Evolutionary conservation across 2,113 vertebrate genomes (phyloP).

Genomic region (Bostrychus sinensis): DNA sequence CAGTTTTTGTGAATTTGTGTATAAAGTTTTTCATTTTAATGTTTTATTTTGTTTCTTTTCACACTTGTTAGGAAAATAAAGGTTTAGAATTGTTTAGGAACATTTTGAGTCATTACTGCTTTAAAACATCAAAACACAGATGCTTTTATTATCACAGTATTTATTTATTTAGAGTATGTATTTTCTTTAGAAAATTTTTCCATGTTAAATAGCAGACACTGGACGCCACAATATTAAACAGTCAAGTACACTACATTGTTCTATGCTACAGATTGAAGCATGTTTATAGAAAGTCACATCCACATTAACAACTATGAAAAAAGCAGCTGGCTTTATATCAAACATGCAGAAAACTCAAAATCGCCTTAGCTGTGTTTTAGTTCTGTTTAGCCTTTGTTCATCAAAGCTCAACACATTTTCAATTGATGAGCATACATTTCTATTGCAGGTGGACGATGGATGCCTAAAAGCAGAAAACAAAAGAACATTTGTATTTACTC

Average conservation of each 20-base stretch:
- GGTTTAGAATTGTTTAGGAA: conserved; percentile 85
- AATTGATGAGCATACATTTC: conserved; percentile 2
- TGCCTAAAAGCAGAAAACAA: background rate
- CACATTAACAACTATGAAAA: conserved; percentile 46
- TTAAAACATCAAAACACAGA: background rate
- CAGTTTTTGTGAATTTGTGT: conserved; percentile 81
- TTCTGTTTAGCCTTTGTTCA: background rate
- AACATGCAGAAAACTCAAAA: conserved; percentile 67
- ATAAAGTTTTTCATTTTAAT: conserved; percentile 83
- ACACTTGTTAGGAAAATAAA: conserved; percentile 87
- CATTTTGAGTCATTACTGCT: conserved; percentile 44
- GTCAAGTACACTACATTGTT: conserved; percentile 45
- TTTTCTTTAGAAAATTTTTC: conserved; percentile 63
- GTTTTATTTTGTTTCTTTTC: conserved; percentile 84
- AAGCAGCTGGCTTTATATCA: conserved; percentile 30
- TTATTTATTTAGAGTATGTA: conserved; percentile 41
- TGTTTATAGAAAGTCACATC: conserved; percentile 57
- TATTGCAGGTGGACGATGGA: background rate
- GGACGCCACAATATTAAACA: conserved; percentile 61
- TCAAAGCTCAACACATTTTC: too few relatives aligned
- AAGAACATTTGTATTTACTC: background rate
- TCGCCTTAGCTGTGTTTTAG: background rate
- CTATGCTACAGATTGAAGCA: conserved; percentile 52
- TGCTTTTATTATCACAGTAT: conserved; percentile 41
- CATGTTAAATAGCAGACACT: conserved; percentile 65